phyloP scores from a whole-genome alignment of 2,888 invertebrate genomes.

The Amphimallon solstitiale region DNA sequence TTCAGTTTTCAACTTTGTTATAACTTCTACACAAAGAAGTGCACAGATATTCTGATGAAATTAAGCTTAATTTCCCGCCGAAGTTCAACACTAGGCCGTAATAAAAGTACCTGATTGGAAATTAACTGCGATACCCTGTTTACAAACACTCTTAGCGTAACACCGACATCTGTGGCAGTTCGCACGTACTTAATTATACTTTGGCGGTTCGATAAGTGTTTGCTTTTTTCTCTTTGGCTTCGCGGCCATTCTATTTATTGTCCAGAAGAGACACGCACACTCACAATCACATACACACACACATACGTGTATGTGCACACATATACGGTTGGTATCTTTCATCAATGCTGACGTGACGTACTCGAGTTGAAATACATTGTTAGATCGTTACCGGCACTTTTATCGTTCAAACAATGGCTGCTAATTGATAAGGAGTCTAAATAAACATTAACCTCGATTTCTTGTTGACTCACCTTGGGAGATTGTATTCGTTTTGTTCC shows the following conservation, averaged over 20 bases:
- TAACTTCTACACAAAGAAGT: too few species aligned
- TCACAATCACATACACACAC: too few species aligned
- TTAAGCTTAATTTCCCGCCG: too few species aligned
- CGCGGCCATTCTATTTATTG: conserved; percentile 16
- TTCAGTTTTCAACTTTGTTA: too few species aligned
- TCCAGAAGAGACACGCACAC: background rate
- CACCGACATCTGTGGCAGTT: conserved; percentile 16
- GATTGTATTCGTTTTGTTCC: too few species aligned
- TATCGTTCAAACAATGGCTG: conserved; percentile 6
- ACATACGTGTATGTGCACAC: too few species aligned
- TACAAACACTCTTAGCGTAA: background rate
- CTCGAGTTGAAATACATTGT: conserved; percentile 1
- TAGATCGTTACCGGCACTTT: background rate
- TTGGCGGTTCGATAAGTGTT: conserved; percentile 20
- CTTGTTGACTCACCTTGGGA: background rate
- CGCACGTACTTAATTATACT: conserved; percentile 28
- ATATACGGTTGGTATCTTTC: background rate
- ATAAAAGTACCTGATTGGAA: background rate
- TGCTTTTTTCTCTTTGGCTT: conserved; percentile 14
- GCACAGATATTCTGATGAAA: too few species aligned
- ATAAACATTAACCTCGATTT: background rate
- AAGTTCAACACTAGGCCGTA: background rate
- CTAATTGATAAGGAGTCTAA: conserved; percentile 7
- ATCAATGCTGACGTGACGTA: background rate
- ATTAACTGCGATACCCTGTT: background rate